Conservation (phyloP, 2,113 vertebrate genomes). For the Pelusios castaneus region DNA sequence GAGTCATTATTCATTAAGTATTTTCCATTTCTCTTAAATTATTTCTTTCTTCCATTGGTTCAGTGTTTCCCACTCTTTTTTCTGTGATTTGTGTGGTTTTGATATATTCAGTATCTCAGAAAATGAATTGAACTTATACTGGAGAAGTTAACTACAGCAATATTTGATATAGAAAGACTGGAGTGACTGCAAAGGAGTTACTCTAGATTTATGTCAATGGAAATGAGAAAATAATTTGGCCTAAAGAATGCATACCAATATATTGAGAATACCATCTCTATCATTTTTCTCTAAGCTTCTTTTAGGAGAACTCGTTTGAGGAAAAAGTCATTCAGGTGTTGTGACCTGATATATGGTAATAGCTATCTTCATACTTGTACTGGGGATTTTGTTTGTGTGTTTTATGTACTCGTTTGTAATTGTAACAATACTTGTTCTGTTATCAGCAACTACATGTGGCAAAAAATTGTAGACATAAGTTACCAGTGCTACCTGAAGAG, state of each 20-base stretch:
- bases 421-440: not conserved
- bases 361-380: not conserved
- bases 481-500: not conserved
- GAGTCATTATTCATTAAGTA: not conserved
- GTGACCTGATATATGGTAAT: not conserved
- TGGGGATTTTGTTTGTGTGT: not conserved
- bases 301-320: not conserved
- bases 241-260: not conserved
- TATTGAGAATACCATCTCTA: not conserved
- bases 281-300: not conserved
- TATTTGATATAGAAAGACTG: not conserved
- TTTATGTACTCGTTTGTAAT: not conserved
- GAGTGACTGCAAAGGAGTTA: not conserved
- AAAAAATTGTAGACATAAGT: not conserved
- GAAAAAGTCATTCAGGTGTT: not conserved
- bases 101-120: not conserved
- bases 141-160: not conserved
- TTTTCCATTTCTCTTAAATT: not conserved
- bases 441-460: not conserved
- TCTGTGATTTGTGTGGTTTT: not conserved
- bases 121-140: not conserved
- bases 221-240: not conserved
- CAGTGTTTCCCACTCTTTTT: not conserved
- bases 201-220: not conserved
- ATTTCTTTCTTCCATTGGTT: not conserved